Base-by-base conservation (phyloP, 2,888 invertebrate genomes). In the Drosophila anceps region DNA sequence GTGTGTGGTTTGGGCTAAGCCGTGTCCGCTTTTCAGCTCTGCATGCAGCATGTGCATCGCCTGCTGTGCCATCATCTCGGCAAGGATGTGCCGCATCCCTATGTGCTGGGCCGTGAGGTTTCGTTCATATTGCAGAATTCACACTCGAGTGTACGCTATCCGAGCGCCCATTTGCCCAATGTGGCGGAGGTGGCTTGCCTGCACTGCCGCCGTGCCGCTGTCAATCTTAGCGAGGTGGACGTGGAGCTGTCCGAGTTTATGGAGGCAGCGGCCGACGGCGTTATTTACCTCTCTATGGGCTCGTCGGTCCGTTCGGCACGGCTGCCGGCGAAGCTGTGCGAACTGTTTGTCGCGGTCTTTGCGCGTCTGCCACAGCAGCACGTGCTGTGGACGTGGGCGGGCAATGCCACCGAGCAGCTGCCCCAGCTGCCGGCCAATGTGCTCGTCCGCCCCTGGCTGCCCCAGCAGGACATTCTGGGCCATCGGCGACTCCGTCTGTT, bases 101-200 rank as follows among this genome's bases (percentile, higher is more conserved):
- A 95, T 73, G 95, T 95, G 60, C 93, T 96, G 92, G 94, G 95
- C 0, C 95, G 94, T 87, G 95, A 96, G 84, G 95, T 95, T 10
- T 95, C 95, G 90, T 95, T 96, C 83, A 95, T 96, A 31, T 93
- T 96, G 20, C 96, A 96, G 91, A 96, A 96, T 90, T 96, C 95
- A 27, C 96, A 96, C 89, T 95, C 95, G 69, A 94, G 95, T 8
- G 95, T 96, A n/a, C 95, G 96, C 0, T 96, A 96, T 89, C 95
- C 96, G 0, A 93, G 96, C 64, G 95, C 96, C 0, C 95, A 95
- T 88, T 92, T 96, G 76, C 96, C 96, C 1, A 96, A 96, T 91
- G 96, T 96, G 3, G 96, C 96, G n/a, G 96, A 96, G 93, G 95
- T 96, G 13, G 96, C 96, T 5, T 96, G 96, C 82, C 95, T 96